Percentiles rank a stretch among this genome's conserved stretches.
Evolutionary conservation across 1,140 invertebrate genomes (phyloP).

Genomic region (Cotesia glomerata): DNA sequence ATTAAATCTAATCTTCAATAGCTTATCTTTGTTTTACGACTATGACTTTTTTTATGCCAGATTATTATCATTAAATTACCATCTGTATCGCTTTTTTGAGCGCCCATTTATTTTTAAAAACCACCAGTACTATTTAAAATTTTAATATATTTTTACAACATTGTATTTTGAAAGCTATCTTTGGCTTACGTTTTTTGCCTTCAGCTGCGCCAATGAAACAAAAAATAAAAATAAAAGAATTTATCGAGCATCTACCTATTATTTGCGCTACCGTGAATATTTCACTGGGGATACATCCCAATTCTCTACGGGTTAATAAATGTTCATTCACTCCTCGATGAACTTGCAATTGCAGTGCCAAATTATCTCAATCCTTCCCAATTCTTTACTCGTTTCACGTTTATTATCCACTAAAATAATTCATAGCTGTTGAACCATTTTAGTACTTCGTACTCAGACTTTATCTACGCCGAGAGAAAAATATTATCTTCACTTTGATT

Average conservation of each 20-base stretch:
- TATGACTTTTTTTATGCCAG: neutral
- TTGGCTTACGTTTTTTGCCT: neutral
- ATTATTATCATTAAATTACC: neutral
- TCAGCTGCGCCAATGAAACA: neutral
- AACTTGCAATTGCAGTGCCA: conserved; percentile 20
- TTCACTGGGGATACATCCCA: conserved; percentile 19
- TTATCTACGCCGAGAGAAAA: neutral
- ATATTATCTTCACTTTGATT: neutral
- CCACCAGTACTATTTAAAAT: no score
- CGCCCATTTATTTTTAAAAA: no score
- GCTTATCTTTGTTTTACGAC: neutral
- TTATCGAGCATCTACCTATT: conserved; percentile 13
- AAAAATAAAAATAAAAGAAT: neutral
- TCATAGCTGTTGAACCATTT: neutral
- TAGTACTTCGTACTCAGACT: neutral
- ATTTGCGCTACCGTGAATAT: conserved; percentile 8
- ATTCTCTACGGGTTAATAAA: conserved; percentile 22
- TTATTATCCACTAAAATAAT: conserved; percentile 1
- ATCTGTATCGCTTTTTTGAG: neutral
- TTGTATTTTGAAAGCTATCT: neutral
- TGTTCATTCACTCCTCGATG: conserved; percentile 31
- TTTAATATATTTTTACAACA: no score
- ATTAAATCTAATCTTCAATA: neutral
- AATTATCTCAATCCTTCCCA: conserved; percentile 25
- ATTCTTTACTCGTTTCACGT: conserved; percentile 6